Evolutionary conservation across 2,888 invertebrate genomes (phyloP), one percentile per base, ranked within the genome.

Genomic region (Eubasilissa splendida): DNA sequence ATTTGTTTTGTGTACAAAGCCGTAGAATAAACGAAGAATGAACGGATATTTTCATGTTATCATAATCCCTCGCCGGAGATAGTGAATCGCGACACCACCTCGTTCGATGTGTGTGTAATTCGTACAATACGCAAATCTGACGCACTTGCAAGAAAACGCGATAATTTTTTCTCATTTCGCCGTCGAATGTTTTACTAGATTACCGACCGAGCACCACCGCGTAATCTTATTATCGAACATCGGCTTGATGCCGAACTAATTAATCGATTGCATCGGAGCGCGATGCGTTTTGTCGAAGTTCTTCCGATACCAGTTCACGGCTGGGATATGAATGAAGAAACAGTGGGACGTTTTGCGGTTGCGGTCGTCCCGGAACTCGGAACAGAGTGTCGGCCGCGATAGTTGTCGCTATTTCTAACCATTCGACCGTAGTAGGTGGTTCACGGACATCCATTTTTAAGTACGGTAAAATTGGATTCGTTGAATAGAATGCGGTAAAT

Each of bases 371-470:
- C 42, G 63, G 63, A 31, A 11, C 11, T 50, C 10, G 68, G 42
- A 68, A 4, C 4, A 50, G 4, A 12, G 11, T 50, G 68, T 12
- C 14, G 68, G 52, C 52, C 12, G 68, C 68, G 12, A 68, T 50
- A 63, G 63, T 63, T 68, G 68, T 50, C 68, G 68, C 68, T 68
- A 68, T 68, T 68, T 68, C 68, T n/a, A 68, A 68, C 68, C 52
- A 68, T 52, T 68, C 59, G 75, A 50, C 75, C 50, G 75, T 52
- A 65, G 76, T 31, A 76, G 63, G 76, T 76, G 63, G 76, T 76
- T 76, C 76, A 76, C 53, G 76, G 76, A 33, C 63, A 63, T 76
- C 63, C 76, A 31, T 63, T 76, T 60, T 53, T 31, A 63, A 76
- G 53, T 60, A 33, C 53, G 22, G 53, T 71, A 71, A 71, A 71